These are phyloP conservation scores for Pelvicachromis taeniatus DNA, from an alignment of 2,113 vertebrate species.

Conservation along the genomic window DNA sequence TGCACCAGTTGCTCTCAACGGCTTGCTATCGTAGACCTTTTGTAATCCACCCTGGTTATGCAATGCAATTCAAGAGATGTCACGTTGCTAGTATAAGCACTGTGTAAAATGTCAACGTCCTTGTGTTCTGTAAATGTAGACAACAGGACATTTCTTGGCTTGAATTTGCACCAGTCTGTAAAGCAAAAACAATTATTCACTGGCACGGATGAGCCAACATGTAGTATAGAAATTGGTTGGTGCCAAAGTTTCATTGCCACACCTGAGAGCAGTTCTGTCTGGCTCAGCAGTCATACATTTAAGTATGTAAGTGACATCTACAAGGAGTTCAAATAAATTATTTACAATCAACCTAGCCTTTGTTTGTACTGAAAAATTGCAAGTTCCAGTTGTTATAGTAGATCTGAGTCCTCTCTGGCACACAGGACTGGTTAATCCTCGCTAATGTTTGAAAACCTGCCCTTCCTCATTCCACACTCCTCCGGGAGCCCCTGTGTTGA, in stretches of 20 bases:
- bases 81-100: not conserved
- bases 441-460: not conserved
- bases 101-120: not conserved
- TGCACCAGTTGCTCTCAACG: not conserved
- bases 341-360: not conserved
- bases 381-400: not conserved
- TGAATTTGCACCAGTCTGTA: not conserved
- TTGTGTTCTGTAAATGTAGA: not conserved
- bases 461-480: not conserved
- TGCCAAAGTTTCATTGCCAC: not conserved
- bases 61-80: not conserved
- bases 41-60: not conserved
- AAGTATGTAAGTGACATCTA: not conserved
- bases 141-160: not conserved
- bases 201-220: not conserved
- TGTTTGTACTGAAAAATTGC: not conserved
- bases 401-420: too few species aligned
- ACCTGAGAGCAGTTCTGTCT: not conserved
- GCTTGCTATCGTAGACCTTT: not conserved
- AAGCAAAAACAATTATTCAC: not conserved
- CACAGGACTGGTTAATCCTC: not conserved
- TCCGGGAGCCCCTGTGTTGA: not conserved
- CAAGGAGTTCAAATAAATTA: not conserved
- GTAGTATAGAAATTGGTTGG: not conserved
- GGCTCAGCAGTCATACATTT: not conserved